Evolutionary conservation across 2,888 invertebrate species (phyloP), one percentile per base, ranked within the genome.

Genomic region (Neuroscelio doddi): DNA sequence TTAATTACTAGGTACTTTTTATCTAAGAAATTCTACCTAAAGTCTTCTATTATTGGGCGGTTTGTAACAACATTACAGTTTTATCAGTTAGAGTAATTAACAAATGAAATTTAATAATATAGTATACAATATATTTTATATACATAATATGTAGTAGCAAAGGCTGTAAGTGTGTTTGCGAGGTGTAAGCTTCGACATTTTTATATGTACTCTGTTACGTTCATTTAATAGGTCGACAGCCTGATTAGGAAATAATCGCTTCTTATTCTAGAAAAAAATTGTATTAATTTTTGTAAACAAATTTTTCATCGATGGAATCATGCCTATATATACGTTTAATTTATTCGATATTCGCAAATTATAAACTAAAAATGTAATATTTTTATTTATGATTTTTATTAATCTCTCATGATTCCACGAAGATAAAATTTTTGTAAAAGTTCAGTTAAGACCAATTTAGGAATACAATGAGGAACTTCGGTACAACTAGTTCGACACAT

Each of bases 181-280:
- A 78, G 73, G 76, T 77, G 68, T 76, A 78, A 77, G 77, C 78
- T 76, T 76, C 65, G 69, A 69, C 68, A 66, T 74, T 69, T 64
- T 67, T 27, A 36, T 72, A 69, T 68, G 68, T 15, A 61, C 47
- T 16, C 17, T 58, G 38, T 66, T n/a, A 75, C 70, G 72, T 73
- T 74, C 57, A 71, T 72, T 16, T 66, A 63, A 70, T 66, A 71
- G 68, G 50, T 73, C 73, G 74, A 79, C 70, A 50, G 76, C 71
- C 78, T 74, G 74, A 62, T 76, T 73, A 76, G 64, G 77, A 78
- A 77, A 75, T 51, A 56, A 66, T 49, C n/a, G 10, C 32, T 36
- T n/a, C n/a, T 7, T 30, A 12, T 14, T 24, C 36, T 56, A 44
- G 12, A 10, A 51, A 17, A 27, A 0, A n/a, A 8, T 1, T 15